Evolutionary conservation across 2,113 vertebrate genomes (phyloP).

Genomic region (Paramisgurnus dabryanus): DNA sequence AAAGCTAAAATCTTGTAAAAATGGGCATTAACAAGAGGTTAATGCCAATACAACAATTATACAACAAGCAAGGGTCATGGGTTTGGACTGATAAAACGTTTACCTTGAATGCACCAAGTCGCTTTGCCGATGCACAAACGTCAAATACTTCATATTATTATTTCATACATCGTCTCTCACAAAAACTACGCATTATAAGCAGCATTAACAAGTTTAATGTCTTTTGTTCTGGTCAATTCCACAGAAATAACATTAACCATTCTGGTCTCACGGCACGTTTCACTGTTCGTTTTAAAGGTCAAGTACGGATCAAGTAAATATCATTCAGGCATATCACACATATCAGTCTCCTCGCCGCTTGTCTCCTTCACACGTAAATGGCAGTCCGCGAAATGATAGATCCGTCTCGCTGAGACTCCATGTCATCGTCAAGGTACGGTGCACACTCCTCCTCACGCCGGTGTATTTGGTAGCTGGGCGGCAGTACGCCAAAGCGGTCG

Average conservation of each 20-base stretch:
- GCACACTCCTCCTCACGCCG: constrained; percentile 54
- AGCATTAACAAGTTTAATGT: not conserved
- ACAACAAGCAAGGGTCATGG: constrained; percentile 1
- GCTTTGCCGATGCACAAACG: too few species aligned
- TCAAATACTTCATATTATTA: not conserved
- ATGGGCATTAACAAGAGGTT: not conserved
- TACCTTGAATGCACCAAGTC: too few species aligned
- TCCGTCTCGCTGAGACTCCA: constrained; percentile 89
- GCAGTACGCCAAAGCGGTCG: constrained; percentile 65
- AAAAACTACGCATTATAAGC: not conserved
- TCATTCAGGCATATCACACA: not conserved
- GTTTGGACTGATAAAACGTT: too few species aligned
- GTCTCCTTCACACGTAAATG: constrained; percentile 79
- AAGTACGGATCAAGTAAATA: constrained; percentile 6
- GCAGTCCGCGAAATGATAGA: constrained; percentile 87
- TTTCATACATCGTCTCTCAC: not conserved
- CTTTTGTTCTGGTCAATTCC: not conserved
- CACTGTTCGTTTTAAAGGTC: constrained; percentile 23
- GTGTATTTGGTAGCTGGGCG: constrained; percentile 65
- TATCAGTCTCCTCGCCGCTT: not conserved
- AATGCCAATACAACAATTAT: not conserved
- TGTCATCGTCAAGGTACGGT: constrained; percentile 81
- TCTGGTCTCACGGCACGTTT: constrained; percentile 1
- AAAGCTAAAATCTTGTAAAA: not conserved
- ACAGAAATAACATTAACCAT: constrained; percentile 2